A percentile compares a stretch with the other conserved stretches of the same genome.
Evolutionary conservation across 2,797 vertebrate species (phyloP).

Genomic region (Poecilia picta): DNA sequence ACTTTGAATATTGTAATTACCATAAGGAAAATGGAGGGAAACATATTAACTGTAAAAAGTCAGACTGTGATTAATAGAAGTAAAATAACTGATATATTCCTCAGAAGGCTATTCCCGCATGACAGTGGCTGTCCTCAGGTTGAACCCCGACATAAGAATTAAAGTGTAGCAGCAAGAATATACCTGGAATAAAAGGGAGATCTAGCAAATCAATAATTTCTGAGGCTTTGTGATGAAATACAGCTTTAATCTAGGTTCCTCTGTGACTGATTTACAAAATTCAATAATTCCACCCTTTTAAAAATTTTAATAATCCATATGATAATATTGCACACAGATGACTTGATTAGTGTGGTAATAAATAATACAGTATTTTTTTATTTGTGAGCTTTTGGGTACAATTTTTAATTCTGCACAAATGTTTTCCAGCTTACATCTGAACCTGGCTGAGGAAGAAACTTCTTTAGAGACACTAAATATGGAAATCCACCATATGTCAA

Average conservation of each 20-base stretch:
- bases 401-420: background rate
- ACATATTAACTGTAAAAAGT: constrained; percentile 1
- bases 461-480: background rate
- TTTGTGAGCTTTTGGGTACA: background rate
- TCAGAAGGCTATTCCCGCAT: background rate
- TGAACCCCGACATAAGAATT: background rate
- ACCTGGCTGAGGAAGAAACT: background rate
- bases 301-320: background rate
- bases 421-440: background rate
- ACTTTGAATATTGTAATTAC: background rate
- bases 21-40: background rate
- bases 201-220: background rate
- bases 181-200: background rate
- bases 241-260: background rate
- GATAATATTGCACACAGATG: background rate
- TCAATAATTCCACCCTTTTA: background rate
- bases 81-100: background rate
- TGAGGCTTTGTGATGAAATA: background rate
- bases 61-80: background rate
- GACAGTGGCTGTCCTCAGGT: constrained; percentile 11
- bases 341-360: background rate
- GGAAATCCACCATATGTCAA: background rate
- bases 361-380: background rate
- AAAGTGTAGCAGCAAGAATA: background rate
- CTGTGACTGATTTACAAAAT: background rate